Percentiles rank a stretch among this genome's conserved stretches.
Conservation (phyloP, 2,797 vertebrate genomes). For the Catostomus latipinnis region DNA sequence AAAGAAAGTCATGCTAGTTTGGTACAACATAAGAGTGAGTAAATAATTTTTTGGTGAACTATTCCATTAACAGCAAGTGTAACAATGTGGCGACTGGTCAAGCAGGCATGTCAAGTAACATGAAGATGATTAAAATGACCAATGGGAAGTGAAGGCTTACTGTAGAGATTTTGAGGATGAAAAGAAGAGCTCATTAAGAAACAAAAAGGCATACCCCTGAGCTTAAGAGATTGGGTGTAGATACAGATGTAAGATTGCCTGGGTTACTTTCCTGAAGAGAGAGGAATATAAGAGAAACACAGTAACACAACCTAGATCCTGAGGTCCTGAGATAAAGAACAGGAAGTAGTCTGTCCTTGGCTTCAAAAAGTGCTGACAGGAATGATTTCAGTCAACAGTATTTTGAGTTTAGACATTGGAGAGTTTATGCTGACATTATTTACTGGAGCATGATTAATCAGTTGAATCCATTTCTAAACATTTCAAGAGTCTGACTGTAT, state of each 20-base stretch:
- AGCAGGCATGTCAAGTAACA: conserved; percentile 3
- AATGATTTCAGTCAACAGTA: no score
- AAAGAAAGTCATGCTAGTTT: no score
- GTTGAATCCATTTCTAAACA: no score
- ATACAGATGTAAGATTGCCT: conserved; percentile 83
- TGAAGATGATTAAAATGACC: conserved; percentile 20
- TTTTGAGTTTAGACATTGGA: no score
- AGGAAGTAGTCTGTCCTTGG: background rate
- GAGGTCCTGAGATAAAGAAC: no score
- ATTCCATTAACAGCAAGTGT: background rate
- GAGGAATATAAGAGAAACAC: conserved; percentile 48
- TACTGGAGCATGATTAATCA: no score
- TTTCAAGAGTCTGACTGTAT: no score
- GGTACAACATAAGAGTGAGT: no score
- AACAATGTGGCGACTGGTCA: background rate
- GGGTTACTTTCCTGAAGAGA: conserved; percentile 78
- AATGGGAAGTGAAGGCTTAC: conserved; percentile 1
- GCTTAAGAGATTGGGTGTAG: conserved; percentile 85
- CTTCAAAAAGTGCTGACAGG: conserved; percentile 6
- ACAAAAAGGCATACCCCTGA: conserved; percentile 79
- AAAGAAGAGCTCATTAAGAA: conserved; percentile 51
- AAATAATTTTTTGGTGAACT: background rate
- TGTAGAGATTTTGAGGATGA: conserved; percentile 34
- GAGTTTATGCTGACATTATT: no score
- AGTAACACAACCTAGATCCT: background rate